phyloP scores from a whole-genome alignment of 2,797 vertebrate genomes.

The Poeciliopsis gracilis region DNA sequence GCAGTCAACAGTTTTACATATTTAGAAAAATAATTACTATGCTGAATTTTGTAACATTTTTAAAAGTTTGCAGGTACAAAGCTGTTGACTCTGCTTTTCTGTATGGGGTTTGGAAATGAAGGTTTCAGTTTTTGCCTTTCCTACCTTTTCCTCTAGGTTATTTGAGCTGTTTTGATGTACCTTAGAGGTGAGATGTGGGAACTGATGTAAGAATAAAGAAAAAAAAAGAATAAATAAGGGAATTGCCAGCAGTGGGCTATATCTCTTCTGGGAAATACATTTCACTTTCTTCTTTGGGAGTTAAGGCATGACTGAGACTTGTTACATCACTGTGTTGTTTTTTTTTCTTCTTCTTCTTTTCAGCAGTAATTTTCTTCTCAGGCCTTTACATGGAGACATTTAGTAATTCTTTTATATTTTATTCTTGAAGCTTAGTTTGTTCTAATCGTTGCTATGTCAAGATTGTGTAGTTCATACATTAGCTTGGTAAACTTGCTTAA shows the following conservation, averaged over 20 bases:
- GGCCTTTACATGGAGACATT: neutral
- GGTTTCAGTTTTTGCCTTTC: neutral
- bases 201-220: neutral
- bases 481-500: neutral
- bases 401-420: neutral
- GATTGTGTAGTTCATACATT: neutral
- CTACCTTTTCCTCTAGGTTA: neutral
- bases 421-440: neutral
- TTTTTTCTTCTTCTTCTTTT: neutral
- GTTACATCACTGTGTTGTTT: neutral
- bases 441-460: neutral
- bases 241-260: neutral
- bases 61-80: neutral
- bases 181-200: neutral
- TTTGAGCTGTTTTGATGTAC: neutral
- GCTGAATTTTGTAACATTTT: neutral
- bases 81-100: neutral
- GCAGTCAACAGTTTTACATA: neutral
- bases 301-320: conserved; percentile 3
- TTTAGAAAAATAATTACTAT: neutral
- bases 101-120: neutral
- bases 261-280: neutral
- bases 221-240: neutral
- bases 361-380: neutral
- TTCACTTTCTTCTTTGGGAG: neutral